These are phyloP conservation scores for Erpobdella octoculata DNA, from an alignment of 2,888 invertebrate species.

Conservation along the genomic window DNA sequence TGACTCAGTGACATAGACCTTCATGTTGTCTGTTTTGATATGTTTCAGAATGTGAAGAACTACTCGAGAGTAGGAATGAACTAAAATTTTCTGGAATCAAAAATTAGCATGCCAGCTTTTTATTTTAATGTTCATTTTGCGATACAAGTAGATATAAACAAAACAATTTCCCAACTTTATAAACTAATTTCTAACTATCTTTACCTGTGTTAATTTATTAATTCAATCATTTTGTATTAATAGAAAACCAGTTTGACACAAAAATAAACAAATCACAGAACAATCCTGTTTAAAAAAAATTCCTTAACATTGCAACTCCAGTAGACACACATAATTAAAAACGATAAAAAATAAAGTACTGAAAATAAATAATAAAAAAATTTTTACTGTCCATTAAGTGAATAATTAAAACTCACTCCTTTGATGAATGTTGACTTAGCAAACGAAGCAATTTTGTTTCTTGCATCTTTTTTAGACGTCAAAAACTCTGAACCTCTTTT, in stretches of 20 bases:
- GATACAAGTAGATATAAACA: background rate
- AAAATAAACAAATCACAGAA: too few species aligned
- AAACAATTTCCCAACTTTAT: background rate
- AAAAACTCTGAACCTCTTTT: conserved; percentile 20
- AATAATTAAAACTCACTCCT: conserved; percentile 20
- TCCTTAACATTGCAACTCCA: too few species aligned
- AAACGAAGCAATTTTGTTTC: conserved; percentile 1
- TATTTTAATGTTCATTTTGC: background rate
- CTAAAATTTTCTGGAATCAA: conserved; percentile 3
- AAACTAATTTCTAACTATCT: too few species aligned
- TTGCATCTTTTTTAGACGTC: background rate
- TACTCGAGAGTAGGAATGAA: conserved; percentile 22
- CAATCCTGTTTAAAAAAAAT: too few species aligned
- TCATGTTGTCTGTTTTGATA: background rate
- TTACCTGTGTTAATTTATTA: too few species aligned
- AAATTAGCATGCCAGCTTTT: background rate
- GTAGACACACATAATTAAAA: too few species aligned
- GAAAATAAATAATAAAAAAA: too few species aligned
- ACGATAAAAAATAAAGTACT: too few species aligned
- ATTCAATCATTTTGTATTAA: too few species aligned
- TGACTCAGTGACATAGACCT: conserved; percentile 26
- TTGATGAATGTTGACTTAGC: background rate
- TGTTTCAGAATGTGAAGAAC: conserved; percentile 13
- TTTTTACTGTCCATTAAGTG: too few species aligned
- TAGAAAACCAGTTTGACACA: too few species aligned